Base-by-base conservation (phyloP, 2,888 invertebrate species). In the Anoplius nigerrimus region DNA sequence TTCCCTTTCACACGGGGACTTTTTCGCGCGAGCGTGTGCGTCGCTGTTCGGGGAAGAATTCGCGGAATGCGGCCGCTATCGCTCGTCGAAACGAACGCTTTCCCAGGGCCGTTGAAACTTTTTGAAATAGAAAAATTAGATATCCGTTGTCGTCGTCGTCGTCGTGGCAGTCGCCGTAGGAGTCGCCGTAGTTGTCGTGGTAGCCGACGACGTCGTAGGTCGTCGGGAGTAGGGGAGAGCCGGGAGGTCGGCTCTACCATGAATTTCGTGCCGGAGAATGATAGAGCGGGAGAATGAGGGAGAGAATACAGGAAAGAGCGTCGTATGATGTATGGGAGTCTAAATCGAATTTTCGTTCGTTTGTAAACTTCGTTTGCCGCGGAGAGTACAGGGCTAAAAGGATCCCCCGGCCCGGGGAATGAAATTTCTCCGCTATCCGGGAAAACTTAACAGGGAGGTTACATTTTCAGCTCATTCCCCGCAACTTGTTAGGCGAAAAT, bases 341-440 rank as follows among this genome's bases (percentile, higher is more conserved):
- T 70, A 82, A 86, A 86, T 86, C 85, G 86, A 85, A 82, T 86
- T 84, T 83, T 82, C 81, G 81, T 85, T 86, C 82, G 82, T 84
- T 85, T 84, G 82, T 82, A 84, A 85, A 84, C 82, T 85, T 83
- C 83, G 80, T 83, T 85, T 83, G 75, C 76, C 66, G 70, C 68
- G 56, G 75, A 77, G 75, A 77, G 78, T 73, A 79, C 76, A 64
- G 66, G 71, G 79, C 79, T 82, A 78, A 84, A 83, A 81, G 80
- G 79, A 80, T 76, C 73, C 74, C 68, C 69, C 69, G 58, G 64
- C 69, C 55, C n/a, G n/a, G 71, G 71, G 76, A 80, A 80, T 81
- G 76, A 81, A 81, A 81, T 84, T 82, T 82, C 74, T 74, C 76
- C 76, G 66, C 80, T 76, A 79, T 77, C 72, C 71, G 67, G 65